A percentile compares a stretch with the other conserved stretches of the same genome.
Conservation (phyloP, 2,113 vertebrate genomes). For the Pterocles gutturalis region DNA sequence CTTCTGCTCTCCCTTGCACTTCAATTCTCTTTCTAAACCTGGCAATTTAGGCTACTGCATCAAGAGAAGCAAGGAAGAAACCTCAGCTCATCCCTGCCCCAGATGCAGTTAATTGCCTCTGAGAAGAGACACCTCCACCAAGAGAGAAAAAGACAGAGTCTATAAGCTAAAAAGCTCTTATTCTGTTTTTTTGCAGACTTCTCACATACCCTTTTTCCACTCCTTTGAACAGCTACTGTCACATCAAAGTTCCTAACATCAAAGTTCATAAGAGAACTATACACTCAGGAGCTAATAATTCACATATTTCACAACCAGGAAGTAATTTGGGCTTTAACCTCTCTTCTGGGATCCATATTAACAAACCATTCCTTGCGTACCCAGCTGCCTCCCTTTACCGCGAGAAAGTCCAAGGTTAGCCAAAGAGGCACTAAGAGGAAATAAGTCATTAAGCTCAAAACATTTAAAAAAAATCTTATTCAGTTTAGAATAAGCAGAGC, state of each 20-base stretch:
- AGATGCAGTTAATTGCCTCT: neutral
- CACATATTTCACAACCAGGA: neutral
- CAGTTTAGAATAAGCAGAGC: neutral
- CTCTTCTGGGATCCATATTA: neutral
- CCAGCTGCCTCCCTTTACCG: neutral
- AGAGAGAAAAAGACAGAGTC: neutral
- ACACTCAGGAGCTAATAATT: conserved; percentile 27
- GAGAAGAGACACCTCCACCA: neutral
- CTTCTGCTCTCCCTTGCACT: neutral
- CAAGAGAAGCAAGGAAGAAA: neutral
- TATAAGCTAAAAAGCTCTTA: neutral
- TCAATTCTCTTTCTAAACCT: neutral
- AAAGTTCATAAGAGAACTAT: neutral
- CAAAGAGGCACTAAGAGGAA: neutral
- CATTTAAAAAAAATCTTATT: neutral
- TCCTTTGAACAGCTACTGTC: conserved; percentile 20
- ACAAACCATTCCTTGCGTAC: neutral
- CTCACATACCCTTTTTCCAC: neutral
- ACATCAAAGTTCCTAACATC: conserved; percentile 28
- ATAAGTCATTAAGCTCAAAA: neutral
- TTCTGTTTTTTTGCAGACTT: conserved; percentile 8
- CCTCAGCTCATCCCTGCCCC: neutral
- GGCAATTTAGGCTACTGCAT: neutral
- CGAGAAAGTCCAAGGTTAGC: neutral
- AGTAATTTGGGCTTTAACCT: neutral